Base-by-base conservation (phyloP, 1,140 invertebrate species). In the Trichoplusia ni region DNA sequence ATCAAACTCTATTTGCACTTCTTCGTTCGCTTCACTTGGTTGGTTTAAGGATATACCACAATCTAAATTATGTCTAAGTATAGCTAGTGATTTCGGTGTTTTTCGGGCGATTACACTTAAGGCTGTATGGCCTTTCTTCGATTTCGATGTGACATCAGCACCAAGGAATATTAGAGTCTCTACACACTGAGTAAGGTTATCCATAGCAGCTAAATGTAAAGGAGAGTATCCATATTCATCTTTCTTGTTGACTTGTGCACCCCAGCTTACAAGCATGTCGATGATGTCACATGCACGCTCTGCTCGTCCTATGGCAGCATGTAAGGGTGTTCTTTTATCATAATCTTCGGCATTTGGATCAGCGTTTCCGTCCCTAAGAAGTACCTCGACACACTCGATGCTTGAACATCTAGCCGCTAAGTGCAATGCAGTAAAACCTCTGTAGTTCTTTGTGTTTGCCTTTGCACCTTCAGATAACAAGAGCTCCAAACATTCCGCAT, bases 181-280 rank as follows among this genome's bases (percentile, higher is more conserved):
- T 1, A 94, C 93, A 59, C 92, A 93, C 21, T 91, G 91, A 0
- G 93, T 93, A 19, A 93, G 84, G 54, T 93, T 92, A 69, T 94
- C 93, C 29, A 94, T 81, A 6, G 94, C 93, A 13, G 94, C 94
- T 9, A 95, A 89, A 78, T 95, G 94, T 9, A 95, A 79, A 0
- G 94, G 93, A 1, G 94, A 94, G 65, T 94, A 94, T 1, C 94
- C 94, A 31, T 93, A 93, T 51, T 92, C 91, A 69, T 95, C 94
- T 33, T 92, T 91, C 7, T 92, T 90, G 63, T 93, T 93, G 2
- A 92, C 87, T 40, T 87, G 68, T 0, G 91, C 92, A 14, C 91
- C 91, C 71, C 92, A 89, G 63, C 92, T 92, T 9, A 93, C 72
- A 4, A 93, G 67, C 63, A 92, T 77, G 23, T 93, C 92, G 2